Conservation (phyloP, 2,797 vertebrate genomes). For the Alcedo atthis region DNA sequence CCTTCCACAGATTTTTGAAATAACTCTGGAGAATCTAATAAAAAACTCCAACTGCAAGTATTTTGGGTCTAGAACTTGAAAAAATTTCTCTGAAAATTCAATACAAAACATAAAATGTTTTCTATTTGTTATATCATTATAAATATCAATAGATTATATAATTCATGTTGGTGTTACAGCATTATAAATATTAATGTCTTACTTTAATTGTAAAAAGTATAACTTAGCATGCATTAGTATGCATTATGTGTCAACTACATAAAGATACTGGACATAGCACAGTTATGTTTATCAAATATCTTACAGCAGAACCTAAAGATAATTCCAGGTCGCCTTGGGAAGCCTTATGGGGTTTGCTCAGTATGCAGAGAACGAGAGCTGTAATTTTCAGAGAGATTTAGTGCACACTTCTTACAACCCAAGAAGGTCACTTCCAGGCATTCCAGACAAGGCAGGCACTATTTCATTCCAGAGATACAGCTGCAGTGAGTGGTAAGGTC, state of each 20-base stretch:
- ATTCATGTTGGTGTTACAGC: not conserved
- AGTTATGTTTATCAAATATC: not conserved
- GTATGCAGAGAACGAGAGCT: not conserved
- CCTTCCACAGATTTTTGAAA: not conserved
- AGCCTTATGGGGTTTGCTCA: not conserved
- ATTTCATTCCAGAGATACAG: not conserved
- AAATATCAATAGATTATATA: not conserved
- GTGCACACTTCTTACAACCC: not conserved
- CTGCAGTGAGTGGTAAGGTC: not conserved
- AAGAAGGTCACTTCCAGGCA: not conserved
- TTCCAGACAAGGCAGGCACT: not conserved
- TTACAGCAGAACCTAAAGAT: not conserved
- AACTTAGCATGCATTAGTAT: not conserved
- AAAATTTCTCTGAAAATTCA: not conserved
- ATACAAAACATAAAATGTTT: not conserved
- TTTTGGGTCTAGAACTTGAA: not conserved
- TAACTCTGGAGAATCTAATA: not conserved
- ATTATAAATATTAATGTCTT: conserved; percentile 10
- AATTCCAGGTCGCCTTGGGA: not conserved
- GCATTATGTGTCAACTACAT: not conserved
- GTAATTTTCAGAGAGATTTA: not conserved
- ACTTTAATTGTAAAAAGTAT: not conserved
- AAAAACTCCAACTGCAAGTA: not conserved
- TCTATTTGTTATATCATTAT: not conserved
- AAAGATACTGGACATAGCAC: not conserved